Evolutionary conservation across 1,140 invertebrate species (phyloP), one percentile per base, ranked within the genome.

Genomic region (Melitaea cinxia): DNA sequence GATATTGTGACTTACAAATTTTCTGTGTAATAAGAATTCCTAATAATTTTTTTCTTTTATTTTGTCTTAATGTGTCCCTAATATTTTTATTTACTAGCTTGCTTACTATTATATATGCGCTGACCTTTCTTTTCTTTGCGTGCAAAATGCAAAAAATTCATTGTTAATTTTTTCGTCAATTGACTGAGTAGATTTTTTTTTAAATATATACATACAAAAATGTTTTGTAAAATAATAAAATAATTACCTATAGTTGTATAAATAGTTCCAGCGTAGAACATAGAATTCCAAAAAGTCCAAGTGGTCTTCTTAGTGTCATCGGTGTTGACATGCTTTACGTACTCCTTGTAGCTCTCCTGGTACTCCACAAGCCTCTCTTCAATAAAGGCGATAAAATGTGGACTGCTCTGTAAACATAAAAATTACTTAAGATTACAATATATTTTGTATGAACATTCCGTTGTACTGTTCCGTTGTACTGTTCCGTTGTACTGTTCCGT

Each of bases 211-310:
- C 24, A 4, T 6, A 2, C 24, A 26, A 26, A 26, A 26, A 1
- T 4, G 35, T 4, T 14, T 15, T 9, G 7, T 1, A 10, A 37
- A 14, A 14, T 14, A 37, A 4, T 15, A 37, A 37, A n/a, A 4
- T 1, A n/a, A 68, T 59, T 73, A 98, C 97, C 97, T 75, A 99
- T 98, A 2, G 98, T 98, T 0, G 98, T 98, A 77, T 97, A 98
- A 72, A 98, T 95, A 5, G 98, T 98, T 35, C 96, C 95, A 64
- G 96, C 96, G 80, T 96, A 99, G 82, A 98, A 97, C 72, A 99
- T 94, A 0, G 97, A 93, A 76, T 98, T 97, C 95, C 95, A 96
- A 82, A 97, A 97, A 10, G 94, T 94, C 98, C 98, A 99, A 0
- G 93, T 92, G 70, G 92, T 92, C 23, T 92, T 84, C 1, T 80